Evolutionary conservation across 2,888 invertebrate species (phyloP).

Genomic region (Stegana nigrithorax): DNA sequence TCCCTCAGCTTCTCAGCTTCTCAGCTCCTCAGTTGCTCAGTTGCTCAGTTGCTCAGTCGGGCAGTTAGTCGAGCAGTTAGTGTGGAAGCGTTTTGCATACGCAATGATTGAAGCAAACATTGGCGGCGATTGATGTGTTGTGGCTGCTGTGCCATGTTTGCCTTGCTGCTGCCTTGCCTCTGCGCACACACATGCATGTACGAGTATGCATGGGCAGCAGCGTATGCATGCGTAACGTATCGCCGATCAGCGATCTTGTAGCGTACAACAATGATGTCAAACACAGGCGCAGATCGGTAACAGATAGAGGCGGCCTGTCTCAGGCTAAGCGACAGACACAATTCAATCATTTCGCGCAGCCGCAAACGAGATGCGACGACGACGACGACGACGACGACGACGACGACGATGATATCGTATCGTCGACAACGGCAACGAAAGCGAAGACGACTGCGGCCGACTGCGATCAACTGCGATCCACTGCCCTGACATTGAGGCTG

Average conservation of each 20-base stretch:
- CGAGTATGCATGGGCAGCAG: neutral
- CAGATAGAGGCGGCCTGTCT: neutral
- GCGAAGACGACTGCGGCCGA: neutral
- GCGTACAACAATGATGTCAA: slow-evolving; percentile 36
- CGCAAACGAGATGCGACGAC: neutral
- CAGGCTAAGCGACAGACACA: slow-evolving; percentile 57
- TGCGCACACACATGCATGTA: neutral
- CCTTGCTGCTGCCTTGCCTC: too few relatives aligned
- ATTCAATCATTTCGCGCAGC: slow-evolving; percentile 57
- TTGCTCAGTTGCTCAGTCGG: neutral
- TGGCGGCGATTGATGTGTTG: too few relatives aligned
- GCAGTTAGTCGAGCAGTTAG: neutral
- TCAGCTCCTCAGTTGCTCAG: neutral
- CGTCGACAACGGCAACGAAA: neutral
- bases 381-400: neutral
- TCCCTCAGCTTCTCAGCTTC: neutral
- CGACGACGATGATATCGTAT: too few relatives aligned
- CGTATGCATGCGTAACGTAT: slow-evolving; percentile 5
- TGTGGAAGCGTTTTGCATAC: slow-evolving; percentile 51
- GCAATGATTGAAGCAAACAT: slow-evolving; percentile 15
- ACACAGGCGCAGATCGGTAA: slow-evolving; percentile 6
- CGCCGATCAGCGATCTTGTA: slow-evolving; percentile 10
- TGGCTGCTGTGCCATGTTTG: too few relatives aligned
- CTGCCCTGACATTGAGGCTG: neutral
- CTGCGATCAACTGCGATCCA: neutral